These are phyloP conservation scores for Coelinius sp. DNA, from an alignment of 2,888 invertebrate species.

Conservation along the genomic window DNA sequence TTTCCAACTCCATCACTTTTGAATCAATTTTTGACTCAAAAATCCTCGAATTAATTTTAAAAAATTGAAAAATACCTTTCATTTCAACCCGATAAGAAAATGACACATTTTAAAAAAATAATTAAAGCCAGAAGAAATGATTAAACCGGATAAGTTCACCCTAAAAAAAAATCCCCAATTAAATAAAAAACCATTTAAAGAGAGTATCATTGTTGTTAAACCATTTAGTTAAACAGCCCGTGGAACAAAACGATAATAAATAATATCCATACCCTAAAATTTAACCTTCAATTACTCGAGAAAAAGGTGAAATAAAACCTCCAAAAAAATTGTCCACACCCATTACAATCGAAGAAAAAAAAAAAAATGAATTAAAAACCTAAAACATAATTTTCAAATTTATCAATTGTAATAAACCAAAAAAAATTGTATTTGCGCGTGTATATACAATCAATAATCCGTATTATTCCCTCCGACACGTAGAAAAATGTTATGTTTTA, in stretches of 20 bases:
- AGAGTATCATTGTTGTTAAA: slow-evolving; percentile 51
- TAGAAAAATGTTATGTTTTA: slow-evolving; percentile 3
- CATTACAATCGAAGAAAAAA: neutral
- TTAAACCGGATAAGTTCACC: neutral
- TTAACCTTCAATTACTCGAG: neutral
- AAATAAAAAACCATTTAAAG: slow-evolving; percentile 51
- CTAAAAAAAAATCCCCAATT: slow-evolving; percentile 25
- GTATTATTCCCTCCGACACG: neutral
- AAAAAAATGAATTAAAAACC: neutral
- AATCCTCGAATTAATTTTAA: neutral
- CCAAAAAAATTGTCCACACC: neutral
- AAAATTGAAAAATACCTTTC: neutral
- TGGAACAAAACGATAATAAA: slow-evolving; percentile 57
- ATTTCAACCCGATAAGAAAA: neutral
- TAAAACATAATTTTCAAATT: neutral
- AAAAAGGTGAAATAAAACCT: neutral
- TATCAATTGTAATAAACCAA: neutral
- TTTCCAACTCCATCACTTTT: neutral
- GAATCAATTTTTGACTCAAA: neutral
- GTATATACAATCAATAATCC: neutral
- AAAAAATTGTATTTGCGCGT: neutral
- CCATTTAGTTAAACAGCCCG: slow-evolving; percentile 60
- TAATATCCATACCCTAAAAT: slow-evolving; percentile 9
- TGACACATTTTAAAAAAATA: neutral
- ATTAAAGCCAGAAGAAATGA: neutral